Percentiles rank a stretch among this genome's conserved stretches.
These are phyloP conservation scores for Columba guinea DNA, from an alignment of 2,797 vertebrate species.

Conservation along the genomic window DNA sequence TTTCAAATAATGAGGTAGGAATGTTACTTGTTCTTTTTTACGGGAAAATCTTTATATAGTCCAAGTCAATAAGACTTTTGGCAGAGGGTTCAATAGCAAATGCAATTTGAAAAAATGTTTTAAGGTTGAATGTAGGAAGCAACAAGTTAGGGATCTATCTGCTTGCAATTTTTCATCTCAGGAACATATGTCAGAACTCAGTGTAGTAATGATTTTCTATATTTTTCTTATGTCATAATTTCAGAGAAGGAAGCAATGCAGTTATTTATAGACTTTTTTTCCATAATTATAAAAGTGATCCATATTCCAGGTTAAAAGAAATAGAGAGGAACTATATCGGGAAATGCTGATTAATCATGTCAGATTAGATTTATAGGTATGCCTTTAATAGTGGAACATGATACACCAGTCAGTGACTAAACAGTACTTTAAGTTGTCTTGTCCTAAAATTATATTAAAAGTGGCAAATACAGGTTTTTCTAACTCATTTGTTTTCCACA, in stretches of 20 bases:
- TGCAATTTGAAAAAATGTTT: constrained; percentile 1
- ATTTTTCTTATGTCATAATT: background rate
- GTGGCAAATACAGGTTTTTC: background rate
- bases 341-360: background rate
- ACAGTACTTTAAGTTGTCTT: background rate
- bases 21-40: background rate
- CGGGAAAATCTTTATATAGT: background rate
- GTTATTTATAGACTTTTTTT: background rate
- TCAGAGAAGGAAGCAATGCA: background rate
- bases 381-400: background rate
- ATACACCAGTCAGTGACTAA: background rate
- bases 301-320: background rate
- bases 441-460: background rate
- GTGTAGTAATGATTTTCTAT: background rate
- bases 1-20: constrained; percentile 4
- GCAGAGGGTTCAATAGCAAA: constrained; percentile 12
- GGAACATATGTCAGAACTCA: background rate
- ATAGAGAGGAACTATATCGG: background rate
- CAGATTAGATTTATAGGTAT: background rate
- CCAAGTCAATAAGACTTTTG: background rate
- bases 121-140: constrained; percentile 5
- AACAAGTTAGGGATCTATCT: constrained; percentile 12
- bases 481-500: fast-evolving
- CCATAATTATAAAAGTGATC: background rate
- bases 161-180: background rate